A percentile compares a stretch with the other conserved stretches of the same genome.
Conservation (phyloP, 2,797 vertebrate species). For the Anguilla marmorata region DNA sequence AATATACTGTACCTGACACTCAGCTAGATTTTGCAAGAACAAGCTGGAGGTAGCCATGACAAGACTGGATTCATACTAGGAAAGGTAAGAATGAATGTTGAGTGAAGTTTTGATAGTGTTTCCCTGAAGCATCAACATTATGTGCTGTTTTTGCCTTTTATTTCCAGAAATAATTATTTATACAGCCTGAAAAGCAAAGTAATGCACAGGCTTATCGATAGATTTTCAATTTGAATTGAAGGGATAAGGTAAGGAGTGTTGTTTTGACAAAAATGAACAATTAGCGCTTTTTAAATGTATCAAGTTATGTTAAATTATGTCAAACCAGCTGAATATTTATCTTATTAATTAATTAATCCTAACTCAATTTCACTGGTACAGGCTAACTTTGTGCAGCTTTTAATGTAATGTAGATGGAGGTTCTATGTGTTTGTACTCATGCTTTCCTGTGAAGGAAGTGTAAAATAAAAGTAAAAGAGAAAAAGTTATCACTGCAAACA, state of each 20-base stretch:
- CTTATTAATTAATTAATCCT: neutral
- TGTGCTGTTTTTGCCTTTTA: neutral
- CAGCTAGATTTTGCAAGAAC: neutral
- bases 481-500: constrained; percentile 33
- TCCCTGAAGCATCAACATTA: neutral
- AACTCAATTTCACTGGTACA: neutral
- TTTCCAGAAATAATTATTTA: neutral
- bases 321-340: neutral
- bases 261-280: neutral
- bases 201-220: neutral
- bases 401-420: neutral
- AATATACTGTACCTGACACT: neutral
- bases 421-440: neutral
- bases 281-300: neutral
- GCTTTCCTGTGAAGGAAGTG: neutral
- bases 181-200: neutral
- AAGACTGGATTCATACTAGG: neutral
- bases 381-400: neutral
- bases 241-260: neutral
- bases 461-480: neutral
- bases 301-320: neutral
- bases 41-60: neutral
- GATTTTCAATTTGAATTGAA: neutral
- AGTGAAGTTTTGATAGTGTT: neutral
- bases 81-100: neutral